Evolutionary conservation across 2,888 invertebrate species (phyloP).

Genomic region (Cosmia pyralina): DNA sequence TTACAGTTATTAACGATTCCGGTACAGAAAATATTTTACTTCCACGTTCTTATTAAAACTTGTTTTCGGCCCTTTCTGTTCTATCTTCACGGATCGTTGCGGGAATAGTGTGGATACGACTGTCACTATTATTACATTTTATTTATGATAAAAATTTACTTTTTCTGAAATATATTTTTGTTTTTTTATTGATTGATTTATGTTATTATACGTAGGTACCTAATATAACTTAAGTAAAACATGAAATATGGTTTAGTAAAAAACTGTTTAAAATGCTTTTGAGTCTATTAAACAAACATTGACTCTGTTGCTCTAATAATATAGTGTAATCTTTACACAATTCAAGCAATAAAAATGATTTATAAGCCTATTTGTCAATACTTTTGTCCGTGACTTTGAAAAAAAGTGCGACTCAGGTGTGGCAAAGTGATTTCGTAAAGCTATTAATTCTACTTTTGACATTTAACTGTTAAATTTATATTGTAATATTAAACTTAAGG

Average conservation of each 20-base stretch:
- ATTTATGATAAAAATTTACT: neutral
- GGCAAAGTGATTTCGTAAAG: slow-evolving; percentile 59
- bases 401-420: slow-evolving; percentile 59
- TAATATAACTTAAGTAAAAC: neutral
- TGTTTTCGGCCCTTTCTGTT: slow-evolving; percentile 84
- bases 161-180: neutral
- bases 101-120: slow-evolving; percentile 76
- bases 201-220: neutral
- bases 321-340: slow-evolving; percentile 50
- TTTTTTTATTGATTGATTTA: neutral
- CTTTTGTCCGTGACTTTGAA: slow-evolving; percentile 50
- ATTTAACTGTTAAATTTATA: slow-evolving; percentile 53
- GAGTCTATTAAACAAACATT: slow-evolving; percentile 42
- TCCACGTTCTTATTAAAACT: slow-evolving; percentile 89
- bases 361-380: slow-evolving; percentile 59
- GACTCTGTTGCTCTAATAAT: slow-evolving; percentile 40
- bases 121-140: neutral
- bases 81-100: slow-evolving; percentile 76
- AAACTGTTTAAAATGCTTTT: slow-evolving; percentile 19
- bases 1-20: slow-evolving; percentile 88
- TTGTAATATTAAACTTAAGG: slow-evolving; percentile 38
- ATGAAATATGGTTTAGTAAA: slow-evolving; percentile 2
- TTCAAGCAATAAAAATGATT: slow-evolving; percentile 61
- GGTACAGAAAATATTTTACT: slow-evolving; percentile 89
- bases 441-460: slow-evolving; percentile 58